These are phyloP conservation scores for Nibea coibor DNA, from an alignment of 2,113 vertebrate species.

Conservation along the genomic window DNA sequence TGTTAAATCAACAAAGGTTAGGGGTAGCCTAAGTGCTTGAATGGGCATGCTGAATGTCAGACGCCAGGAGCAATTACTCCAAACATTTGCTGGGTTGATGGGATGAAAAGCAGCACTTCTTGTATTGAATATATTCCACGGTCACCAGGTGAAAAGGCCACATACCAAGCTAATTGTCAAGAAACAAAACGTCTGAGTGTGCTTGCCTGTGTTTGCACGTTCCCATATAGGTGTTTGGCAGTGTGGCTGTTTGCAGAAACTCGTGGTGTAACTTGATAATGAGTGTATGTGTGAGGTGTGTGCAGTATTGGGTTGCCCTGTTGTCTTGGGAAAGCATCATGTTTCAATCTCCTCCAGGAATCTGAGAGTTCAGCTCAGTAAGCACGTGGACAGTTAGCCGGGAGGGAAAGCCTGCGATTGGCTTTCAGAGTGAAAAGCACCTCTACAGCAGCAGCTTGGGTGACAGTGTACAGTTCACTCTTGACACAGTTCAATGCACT, in stretches of 20 bases:
- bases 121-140: slow-evolving; percentile 30
- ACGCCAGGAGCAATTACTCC: slow-evolving; percentile 43
- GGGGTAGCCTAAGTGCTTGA: slow-evolving; percentile 32
- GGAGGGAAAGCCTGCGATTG: slow-evolving; percentile 64
- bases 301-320: slow-evolving; percentile 65
- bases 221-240: slow-evolving; percentile 30
- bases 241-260: slow-evolving; percentile 52
- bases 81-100: slow-evolving; percentile 46
- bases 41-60: slow-evolving; percentile 41
- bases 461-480: slow-evolving; percentile 62
- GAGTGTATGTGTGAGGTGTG: slow-evolving; percentile 53
- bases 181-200: slow-evolving; percentile 11
- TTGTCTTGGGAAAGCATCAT: slow-evolving; percentile 63
- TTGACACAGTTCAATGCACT: slow-evolving; percentile 49
- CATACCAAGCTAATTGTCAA: slow-evolving; percentile 41
- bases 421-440: slow-evolving; percentile 39
- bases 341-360: slow-evolving; percentile 66
- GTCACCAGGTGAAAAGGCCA: slow-evolving; percentile 47
- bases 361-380: slow-evolving; percentile 43
- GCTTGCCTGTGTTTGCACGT: slow-evolving; percentile 10
- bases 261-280: slow-evolving; percentile 62
- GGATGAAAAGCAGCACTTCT: slow-evolving; percentile 48
- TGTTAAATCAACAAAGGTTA: slow-evolving; percentile 46
- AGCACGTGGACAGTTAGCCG: slow-evolving; percentile 47
- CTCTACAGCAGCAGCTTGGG: slow-evolving; percentile 56